phyloP scores from a whole-genome alignment of 1,140 invertebrate genomes.

The Artemia franciscana region DNA sequence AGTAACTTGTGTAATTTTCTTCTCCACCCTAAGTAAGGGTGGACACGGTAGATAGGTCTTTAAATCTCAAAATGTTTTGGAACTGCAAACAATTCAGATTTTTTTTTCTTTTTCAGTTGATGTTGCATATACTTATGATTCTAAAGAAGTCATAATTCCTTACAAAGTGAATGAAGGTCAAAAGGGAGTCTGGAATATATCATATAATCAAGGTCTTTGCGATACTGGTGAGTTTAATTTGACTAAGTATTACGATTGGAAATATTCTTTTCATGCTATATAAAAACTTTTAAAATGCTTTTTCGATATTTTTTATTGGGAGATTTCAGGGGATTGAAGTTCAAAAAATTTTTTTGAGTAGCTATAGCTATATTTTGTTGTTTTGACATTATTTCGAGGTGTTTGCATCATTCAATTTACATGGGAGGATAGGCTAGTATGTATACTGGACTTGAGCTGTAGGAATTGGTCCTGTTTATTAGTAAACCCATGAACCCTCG shows the following conservation, averaged over 20 bases:
- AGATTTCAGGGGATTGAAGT: background rate
- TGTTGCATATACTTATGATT: background rate
- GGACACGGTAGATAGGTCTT: too few relatives aligned
- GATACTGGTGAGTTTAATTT: background rate
- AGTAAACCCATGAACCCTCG: too few relatives aligned
- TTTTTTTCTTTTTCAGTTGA: background rate
- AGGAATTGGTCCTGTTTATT: too few relatives aligned
- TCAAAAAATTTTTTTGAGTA: background rate
- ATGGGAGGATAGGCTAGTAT: too few relatives aligned
- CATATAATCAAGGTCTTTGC: background rate
- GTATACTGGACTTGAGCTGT: too few relatives aligned
- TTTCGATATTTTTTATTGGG: too few relatives aligned
- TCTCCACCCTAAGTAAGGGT: too few relatives aligned
- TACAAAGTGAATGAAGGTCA: background rate
- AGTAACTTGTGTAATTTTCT: too few relatives aligned
- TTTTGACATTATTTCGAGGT: background rate
- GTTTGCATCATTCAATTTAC: background rate
- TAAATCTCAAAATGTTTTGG: too few relatives aligned
- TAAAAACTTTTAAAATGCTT: too few relatives aligned
- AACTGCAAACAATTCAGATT: too few relatives aligned
- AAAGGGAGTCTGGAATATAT: background rate
- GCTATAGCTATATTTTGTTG: background rate
- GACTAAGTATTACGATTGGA: background rate
- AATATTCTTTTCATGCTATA: too few relatives aligned
- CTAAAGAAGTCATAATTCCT: background rate